phyloP scores from a whole-genome alignment of 1,140 invertebrate genomes.

The Bathynomus jamesi region DNA sequence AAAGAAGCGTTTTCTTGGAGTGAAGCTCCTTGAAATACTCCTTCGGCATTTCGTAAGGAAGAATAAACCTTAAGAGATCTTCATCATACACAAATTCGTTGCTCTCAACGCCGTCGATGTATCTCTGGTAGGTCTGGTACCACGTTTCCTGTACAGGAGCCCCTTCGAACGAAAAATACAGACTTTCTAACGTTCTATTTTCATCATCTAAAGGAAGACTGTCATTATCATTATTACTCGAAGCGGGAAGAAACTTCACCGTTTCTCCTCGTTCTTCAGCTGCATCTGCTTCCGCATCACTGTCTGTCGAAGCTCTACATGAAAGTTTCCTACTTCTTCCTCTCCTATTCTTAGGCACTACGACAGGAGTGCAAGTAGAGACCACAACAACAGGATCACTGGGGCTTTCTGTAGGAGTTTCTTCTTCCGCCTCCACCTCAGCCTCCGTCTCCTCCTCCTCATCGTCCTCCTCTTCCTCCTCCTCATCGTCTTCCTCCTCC shows the following conservation, averaged over 20 bases:
- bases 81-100: constrained; percentile 34
- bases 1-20: constrained; percentile 22
- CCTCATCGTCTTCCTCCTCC: not conserved
- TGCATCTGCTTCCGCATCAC: not conserved
- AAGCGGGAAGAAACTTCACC: not conserved
- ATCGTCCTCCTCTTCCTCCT: not conserved
- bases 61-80: constrained; percentile 28
- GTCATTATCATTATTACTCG: not conserved
- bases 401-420: not conserved
- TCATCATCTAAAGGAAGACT: no score
- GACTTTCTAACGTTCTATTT: not conserved
- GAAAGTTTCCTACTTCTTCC: not conserved
- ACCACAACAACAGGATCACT: no score
- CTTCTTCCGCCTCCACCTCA: not conserved
- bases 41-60: constrained; percentile 37
- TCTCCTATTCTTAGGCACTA: not conserved
- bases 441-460: not conserved
- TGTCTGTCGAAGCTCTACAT: constrained; percentile 2
- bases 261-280: no score
- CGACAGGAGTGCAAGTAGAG: not conserved
- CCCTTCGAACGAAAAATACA: constrained; percentile 34
- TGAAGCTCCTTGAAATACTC: constrained; percentile 32
- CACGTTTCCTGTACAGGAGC: constrained; percentile 29
- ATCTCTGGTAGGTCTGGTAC: constrained; percentile 35
- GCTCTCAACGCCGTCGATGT: constrained; percentile 24